Conservation (phyloP, 2,797 vertebrate species). For the Pantherophis vulpinus region DNA sequence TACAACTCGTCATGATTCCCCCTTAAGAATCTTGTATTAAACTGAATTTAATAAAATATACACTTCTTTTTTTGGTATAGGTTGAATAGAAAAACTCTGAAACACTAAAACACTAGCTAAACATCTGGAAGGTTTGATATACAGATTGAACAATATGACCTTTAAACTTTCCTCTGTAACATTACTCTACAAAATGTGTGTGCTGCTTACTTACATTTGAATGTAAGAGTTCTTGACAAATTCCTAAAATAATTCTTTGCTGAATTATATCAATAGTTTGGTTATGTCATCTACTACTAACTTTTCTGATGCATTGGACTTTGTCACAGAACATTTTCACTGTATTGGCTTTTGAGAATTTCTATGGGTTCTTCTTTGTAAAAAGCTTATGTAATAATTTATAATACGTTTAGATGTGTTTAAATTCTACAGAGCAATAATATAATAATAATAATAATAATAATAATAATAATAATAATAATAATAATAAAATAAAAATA, state of each 20-base stretch:
- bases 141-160: background rate
- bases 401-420: background rate
- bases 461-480: too few species aligned
- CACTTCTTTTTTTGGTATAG: background rate
- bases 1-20: background rate
- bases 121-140: background rate
- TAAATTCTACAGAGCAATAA: background rate
- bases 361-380: background rate
- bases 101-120: background rate
- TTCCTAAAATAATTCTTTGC: slow-evolving; percentile 5
- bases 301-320: slow-evolving; percentile 8
- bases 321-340: slow-evolving; percentile 16
- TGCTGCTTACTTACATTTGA: background rate
- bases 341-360: background rate
- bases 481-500: too few species aligned
- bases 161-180: background rate
- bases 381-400: background rate
- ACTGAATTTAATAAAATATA: background rate
- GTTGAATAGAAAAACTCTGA: background rate
- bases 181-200: slow-evolving; percentile 1
- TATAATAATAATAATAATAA: too few species aligned
- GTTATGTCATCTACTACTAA: slow-evolving; percentile 24
- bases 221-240: background rate
- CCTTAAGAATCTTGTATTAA: background rate
- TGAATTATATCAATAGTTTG: slow-evolving; percentile 6